Evolutionary conservation across 2,113 vertebrate genomes (phyloP).

Genomic region (Eidolon helvum): DNA sequence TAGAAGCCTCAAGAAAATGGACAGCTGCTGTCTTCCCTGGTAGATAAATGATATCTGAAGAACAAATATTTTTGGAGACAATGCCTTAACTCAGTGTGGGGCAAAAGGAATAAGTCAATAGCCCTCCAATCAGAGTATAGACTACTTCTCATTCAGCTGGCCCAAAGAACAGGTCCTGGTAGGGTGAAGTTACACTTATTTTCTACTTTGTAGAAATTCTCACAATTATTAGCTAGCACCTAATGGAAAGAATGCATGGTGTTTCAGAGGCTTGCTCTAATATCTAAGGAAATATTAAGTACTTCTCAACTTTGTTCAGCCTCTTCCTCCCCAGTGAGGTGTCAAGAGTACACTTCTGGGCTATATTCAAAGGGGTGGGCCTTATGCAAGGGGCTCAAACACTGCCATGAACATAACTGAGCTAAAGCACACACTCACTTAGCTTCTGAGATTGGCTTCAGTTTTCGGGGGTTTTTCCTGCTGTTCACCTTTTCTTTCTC

Average conservation of each 20-base stretch:
- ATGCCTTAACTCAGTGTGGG: background rate
- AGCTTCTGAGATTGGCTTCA: background rate
- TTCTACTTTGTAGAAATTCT: background rate
- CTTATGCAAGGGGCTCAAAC: background rate
- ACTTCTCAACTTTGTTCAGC: background rate
- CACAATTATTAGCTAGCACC: background rate
- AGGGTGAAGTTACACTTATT: background rate
- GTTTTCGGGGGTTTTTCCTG: background rate
- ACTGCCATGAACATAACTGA: rapidly evolving
- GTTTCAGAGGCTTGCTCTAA: background rate
- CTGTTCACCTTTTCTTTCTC: background rate
- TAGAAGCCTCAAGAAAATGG: background rate
- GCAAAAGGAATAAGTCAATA: background rate
- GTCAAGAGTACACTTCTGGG: too few species aligned
- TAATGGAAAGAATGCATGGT: background rate
- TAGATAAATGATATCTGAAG: background rate
- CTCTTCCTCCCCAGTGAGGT: background rate
- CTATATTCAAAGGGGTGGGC: background rate
- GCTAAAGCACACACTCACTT: background rate
- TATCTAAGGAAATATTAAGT: background rate
- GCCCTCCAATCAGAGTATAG: background rate
- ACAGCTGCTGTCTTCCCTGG: background rate
- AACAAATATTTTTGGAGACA: background rate
- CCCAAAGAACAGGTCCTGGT: background rate
- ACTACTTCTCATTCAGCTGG: background rate